Evolutionary conservation across 2,797 vertebrate species (phyloP), one percentile per base, ranked within the genome.

Genomic region (Delichon dasypus): DNA sequence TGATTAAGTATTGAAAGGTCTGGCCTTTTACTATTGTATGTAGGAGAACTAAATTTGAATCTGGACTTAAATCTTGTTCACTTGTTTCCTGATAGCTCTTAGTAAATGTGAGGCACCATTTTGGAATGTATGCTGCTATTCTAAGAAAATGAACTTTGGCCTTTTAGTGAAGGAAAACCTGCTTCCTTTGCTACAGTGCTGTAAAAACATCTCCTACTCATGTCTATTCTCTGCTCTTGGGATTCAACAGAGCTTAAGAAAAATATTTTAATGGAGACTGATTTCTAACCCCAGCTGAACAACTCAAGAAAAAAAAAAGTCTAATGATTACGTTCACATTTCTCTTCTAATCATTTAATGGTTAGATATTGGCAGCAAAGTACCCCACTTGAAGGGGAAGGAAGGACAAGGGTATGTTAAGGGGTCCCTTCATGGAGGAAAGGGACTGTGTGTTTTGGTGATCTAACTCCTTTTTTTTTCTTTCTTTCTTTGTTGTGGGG

Each of bases 161-260:
- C 86, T 92, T 87, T 92, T 66, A 85, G 76, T 55, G 76, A 85
- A 65, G 94, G 82, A 90, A 85, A 92, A 83, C 86, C 71, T 16
- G 68, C 72, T 81, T 89, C 72, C 61, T 93, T 83, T 92, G 90
- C 91, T 86, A 75, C 72, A 94, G 51, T n/a, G 14, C 82, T 89
- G 58, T 72, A 48, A 92, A 95, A 97, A 97, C 91, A 93, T 96
- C 95, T 94, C 93, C 91, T 94, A 70, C 89, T 95, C 77, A 17
- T 75, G 90, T 93, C 85, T 92, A 29, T 94, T 94, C 90, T 94
- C 54, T 77, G 85, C 79, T 68, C 68, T 66, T 74, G 87, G 94
- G 93, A 96, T 94, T 93, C 95, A 61, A 70, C 36, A 60, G 74
- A 89, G 80, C 48, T 70, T 51, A 89, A 87, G 93, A 92, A 94